Conservation (phyloP, 1,140 invertebrate genomes). For the Capitella teleta region DNA sequence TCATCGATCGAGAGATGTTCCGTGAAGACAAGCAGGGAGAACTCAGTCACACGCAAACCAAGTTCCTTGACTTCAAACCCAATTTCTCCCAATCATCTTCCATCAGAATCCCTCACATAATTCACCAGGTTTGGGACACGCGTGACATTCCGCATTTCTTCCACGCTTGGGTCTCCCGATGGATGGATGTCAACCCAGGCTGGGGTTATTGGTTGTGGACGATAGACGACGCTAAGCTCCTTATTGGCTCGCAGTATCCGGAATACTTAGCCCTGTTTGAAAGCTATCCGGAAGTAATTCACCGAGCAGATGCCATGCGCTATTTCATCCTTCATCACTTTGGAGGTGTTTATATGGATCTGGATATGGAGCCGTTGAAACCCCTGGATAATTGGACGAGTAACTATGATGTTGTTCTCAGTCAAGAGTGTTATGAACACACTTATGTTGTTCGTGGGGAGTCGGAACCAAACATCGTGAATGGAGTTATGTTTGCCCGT, state of each 20-base stretch:
- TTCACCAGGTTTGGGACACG: constrained; percentile 37
- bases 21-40: too few relatives aligned
- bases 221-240: constrained; percentile 23
- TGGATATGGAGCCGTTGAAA: constrained; percentile 9
- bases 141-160: constrained; percentile 25
- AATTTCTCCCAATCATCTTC: too few relatives aligned
- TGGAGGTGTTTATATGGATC: constrained; percentile 11
- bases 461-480: constrained; percentile 4
- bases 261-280: constrained; percentile 25
- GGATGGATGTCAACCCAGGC: constrained; percentile 24
- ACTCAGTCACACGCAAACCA: too few relatives aligned
- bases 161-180: constrained; percentile 25
- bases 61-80: too few relatives aligned
- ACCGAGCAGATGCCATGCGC: constrained; percentile 18
- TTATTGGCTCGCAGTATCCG: constrained; percentile 27
- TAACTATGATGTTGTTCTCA: constrained; percentile 5
- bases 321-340: constrained; percentile 11
- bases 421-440: constrained; percentile 8
- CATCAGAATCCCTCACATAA: constrained; percentile 32
- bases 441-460: constrained; percentile 3
- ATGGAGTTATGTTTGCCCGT: constrained; percentile 5
- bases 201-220: constrained; percentile 39
- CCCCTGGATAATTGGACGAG: constrained; percentile 9
- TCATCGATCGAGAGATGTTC: too few relatives aligned
- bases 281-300: constrained; percentile 24